Evolutionary conservation across 2,888 invertebrate species (phyloP), one percentile per base, ranked within the genome.

Genomic region (Lasioglossum malachurum): DNA sequence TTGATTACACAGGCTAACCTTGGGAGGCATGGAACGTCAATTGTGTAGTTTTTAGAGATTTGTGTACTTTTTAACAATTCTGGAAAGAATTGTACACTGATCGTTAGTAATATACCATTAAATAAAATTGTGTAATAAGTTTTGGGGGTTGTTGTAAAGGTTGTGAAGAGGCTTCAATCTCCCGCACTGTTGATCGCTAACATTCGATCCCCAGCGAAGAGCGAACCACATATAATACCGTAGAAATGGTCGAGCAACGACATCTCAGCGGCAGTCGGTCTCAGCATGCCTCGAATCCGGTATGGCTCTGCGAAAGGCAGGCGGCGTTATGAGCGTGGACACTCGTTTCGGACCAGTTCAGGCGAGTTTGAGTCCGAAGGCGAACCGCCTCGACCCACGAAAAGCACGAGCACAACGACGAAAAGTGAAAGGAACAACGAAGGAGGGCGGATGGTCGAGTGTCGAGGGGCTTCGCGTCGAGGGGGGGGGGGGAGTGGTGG

Each of bases 391-490:
- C 89, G 91, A 82, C 82, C 89, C 86, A 89, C 91, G 91, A 91
- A 90, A 91, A 90, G 90, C 87, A 92, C 87, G 90, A 91, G 89
- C 89, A 92, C 89, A 88, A 91, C 92, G 90, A 92, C 90, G 90
- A 92, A 92, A 94, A 94, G 94, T 94, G 94, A 94, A 94, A 94
- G 94, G 94, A 87, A 90, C 80, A 76, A 57, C 71, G 75, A 60
- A 73, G 60, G 77, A 69, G 76, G 73, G 67, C 69, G 60, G 71
- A 49, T 19, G 73, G 31, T 4, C 31, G 3, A 12, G 14, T 23
- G 19, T 38, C 12, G 19, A 35, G 35, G 35, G 64, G 64, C 19
- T 31, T 31, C 16, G 35, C 16, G 31, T 7, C 2, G 31, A 8
- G 31, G 5, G 16, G 10, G 2, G 35, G 27, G 19, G 35, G 23